Evolutionary conservation across 2,113 vertebrate genomes (phyloP).

Genomic region (Tragelaphus strepsiceros): DNA sequence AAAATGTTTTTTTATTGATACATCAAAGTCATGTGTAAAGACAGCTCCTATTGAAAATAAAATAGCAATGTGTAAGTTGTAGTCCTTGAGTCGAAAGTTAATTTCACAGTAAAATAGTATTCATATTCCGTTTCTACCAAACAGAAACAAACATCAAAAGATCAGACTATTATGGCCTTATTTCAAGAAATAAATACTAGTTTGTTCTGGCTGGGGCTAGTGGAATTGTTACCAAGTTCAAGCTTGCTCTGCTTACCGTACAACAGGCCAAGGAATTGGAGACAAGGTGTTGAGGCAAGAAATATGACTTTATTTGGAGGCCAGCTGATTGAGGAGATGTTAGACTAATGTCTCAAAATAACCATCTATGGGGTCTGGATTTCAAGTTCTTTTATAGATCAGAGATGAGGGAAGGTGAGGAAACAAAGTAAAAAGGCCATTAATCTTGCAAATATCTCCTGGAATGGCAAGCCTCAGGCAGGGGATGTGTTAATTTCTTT

Average conservation of each 20-base stretch:
- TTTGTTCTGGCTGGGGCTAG: neutral
- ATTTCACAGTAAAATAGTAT: neutral
- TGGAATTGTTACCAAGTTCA: neutral
- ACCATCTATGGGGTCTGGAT: neutral
- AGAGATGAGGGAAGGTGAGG: neutral
- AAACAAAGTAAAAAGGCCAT: neutral
- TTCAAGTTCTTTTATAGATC: neutral
- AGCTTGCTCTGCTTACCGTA: neutral
- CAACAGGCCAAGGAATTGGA: neutral
- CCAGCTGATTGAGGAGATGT: neutral
- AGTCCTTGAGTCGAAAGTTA: conserved; percentile 11
- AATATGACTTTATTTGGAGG: neutral
- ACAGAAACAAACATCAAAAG: neutral
- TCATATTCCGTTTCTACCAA: neutral
- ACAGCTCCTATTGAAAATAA: neutral
- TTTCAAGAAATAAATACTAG: neutral
- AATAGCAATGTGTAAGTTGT: neutral
- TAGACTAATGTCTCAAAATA: neutral
- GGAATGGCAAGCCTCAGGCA: neutral
- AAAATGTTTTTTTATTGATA: neutral
- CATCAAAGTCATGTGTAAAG: neutral
- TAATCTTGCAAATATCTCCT: neutral
- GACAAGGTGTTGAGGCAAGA: neutral
- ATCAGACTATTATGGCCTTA: neutral
- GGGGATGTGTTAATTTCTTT: neutral